phyloP scores from a whole-genome alignment of 2,113 vertebrate species.

The Pan troglodytes region DNA sequence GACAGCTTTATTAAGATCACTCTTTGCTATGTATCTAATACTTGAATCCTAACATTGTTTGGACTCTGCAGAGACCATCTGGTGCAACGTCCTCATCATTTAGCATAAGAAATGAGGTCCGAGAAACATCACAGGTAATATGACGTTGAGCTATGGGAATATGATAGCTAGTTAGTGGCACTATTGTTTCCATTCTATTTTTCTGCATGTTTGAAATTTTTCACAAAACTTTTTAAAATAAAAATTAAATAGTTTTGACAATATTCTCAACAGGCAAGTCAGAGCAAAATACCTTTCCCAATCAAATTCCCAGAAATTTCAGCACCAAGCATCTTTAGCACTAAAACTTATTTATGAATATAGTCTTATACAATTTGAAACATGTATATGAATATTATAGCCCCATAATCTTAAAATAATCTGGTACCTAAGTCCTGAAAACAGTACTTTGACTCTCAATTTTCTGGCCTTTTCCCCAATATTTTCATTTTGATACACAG shows the following conservation, averaged over 20 bases:
- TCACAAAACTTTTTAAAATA: neutral
- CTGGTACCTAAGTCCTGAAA: neutral
- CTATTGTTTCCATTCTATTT: neutral
- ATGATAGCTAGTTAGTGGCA: neutral
- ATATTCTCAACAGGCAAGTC: neutral
- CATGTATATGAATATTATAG: neutral
- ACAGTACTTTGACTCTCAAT: neutral
- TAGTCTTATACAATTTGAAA: neutral
- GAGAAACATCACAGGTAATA: neutral
- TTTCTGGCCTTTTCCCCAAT: neutral
- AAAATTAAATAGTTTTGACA: neutral
- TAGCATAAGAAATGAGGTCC: neutral
- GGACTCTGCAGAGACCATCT: neutral
- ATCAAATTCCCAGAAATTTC: conserved; percentile 4
- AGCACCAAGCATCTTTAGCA: neutral
- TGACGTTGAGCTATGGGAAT: too few relatives aligned
- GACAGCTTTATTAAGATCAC: neutral
- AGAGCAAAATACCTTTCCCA: neutral
- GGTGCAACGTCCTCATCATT: too few relatives aligned
- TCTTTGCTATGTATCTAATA: neutral
- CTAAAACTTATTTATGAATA: neutral
- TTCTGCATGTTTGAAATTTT: neutral
- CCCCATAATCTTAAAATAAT: neutral
- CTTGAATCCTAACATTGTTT: fast-evolving
- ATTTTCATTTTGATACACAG: neutral